Percentiles rank a stretch among this genome's conserved stretches.
Evolutionary conservation across 2,888 invertebrate genomes (phyloP).

Genomic region (Pristionchus mayeri): DNA sequence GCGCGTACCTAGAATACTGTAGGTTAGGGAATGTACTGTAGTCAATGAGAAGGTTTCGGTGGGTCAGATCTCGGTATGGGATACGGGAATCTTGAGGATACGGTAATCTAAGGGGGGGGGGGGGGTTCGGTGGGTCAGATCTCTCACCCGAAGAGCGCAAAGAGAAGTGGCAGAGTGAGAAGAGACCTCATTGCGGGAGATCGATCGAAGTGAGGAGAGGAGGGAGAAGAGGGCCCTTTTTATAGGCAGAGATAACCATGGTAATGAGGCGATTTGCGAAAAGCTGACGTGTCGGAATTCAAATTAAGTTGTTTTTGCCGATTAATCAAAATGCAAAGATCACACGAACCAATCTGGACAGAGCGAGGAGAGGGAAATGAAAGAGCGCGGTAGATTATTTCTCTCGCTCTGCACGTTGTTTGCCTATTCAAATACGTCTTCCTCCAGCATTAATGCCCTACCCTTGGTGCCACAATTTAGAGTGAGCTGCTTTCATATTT

Average conservation of each 20-base stretch:
- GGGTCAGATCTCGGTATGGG: not conserved
- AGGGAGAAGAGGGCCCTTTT: not conserved
- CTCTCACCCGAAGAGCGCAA: not conserved
- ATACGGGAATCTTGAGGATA: not conserved
- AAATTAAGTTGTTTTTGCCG: no score
- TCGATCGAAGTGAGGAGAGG: not conserved
- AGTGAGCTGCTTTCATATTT: no score
- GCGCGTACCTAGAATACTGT: not conserved
- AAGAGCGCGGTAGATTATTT: no score
- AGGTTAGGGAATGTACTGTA: no score
- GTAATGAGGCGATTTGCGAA: not conserved
- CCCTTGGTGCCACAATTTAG: no score
- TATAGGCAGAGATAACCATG: not conserved
- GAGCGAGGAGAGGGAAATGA: no score
- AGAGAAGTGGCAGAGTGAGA: slow-evolving; percentile 10
- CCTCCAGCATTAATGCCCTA: no score
- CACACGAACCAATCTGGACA: no score
- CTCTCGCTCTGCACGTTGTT: no score
- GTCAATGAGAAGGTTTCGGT: not conserved
- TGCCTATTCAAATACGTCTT: no score
- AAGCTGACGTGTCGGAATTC: no score
- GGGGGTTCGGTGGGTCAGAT: not conserved
- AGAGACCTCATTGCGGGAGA: not conserved
- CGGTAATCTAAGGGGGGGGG: not conserved
- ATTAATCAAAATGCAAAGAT: no score